phyloP scores from a whole-genome alignment of 2,113 vertebrate species.

The Girardinichthys multiradiatus region DNA sequence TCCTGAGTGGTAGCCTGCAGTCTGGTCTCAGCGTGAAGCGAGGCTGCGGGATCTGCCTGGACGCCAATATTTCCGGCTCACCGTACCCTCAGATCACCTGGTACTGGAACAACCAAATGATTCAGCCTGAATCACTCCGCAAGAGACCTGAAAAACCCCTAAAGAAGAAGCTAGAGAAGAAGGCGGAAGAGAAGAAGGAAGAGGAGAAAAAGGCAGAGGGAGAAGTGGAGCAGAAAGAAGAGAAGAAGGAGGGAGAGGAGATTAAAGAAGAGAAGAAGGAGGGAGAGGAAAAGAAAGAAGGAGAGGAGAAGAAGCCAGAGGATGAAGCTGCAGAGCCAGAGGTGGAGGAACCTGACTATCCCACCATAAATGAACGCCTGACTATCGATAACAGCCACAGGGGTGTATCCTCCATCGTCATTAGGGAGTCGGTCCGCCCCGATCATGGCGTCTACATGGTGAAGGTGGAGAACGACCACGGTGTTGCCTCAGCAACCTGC shows the following conservation, averaged over 20 bases:
- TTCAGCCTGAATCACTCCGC: slow-evolving; percentile 89
- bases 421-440: slow-evolving; percentile 86
- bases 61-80: slow-evolving; percentile 92
- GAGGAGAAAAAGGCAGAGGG: slow-evolving; percentile 74
- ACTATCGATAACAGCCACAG: slow-evolving; percentile 86
- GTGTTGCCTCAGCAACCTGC: slow-evolving; percentile 89
- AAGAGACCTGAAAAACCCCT: slow-evolving; percentile 81
- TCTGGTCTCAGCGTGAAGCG: slow-evolving; percentile 88
- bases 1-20: slow-evolving; percentile 89
- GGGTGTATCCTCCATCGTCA: slow-evolving; percentile 84
- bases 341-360: slow-evolving; percentile 84
- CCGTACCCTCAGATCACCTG: slow-evolving; percentile 95
- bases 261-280: slow-evolving; percentile 29
- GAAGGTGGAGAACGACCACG: slow-evolving; percentile 95
- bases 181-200: slow-evolving; percentile 66
- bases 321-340: slow-evolving; percentile 64
- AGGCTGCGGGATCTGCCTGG: slow-evolving; percentile 88
- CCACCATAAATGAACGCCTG: slow-evolving; percentile 88
- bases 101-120: slow-evolving; percentile 88
- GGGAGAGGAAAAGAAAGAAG: slow-evolving; percentile 12
- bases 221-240: slow-evolving; percentile 13
- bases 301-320: slow-evolving; percentile 31
- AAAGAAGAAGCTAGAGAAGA: slow-evolving; percentile 84
- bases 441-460: slow-evolving; percentile 93
- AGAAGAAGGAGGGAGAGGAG: slow-evolving; percentile 17